Conservation (phyloP, 2,113 vertebrate genomes). For the Leucoraja erinaceus region DNA sequence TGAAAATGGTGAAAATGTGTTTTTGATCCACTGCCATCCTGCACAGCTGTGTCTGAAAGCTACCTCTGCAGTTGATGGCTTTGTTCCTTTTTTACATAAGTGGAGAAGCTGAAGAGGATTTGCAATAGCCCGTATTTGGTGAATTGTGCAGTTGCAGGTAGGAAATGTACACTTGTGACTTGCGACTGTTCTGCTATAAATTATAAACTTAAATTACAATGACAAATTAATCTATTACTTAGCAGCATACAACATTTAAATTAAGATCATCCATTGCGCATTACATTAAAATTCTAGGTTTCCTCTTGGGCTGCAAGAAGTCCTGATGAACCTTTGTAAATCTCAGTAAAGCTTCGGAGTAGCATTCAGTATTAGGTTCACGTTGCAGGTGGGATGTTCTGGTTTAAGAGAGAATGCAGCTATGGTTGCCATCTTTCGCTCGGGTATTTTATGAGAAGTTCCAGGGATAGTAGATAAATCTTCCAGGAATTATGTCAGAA, state of each 20-base stretch:
- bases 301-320: background rate
- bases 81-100: background rate
- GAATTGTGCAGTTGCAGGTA: too few relatives aligned
- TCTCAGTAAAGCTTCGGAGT: background rate
- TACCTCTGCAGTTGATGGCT: background rate
- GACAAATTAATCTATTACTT: background rate
- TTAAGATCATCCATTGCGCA: background rate
- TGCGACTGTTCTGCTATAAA: background rate
- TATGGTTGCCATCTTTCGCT: background rate
- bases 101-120: background rate
- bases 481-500: background rate
- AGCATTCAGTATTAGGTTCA: background rate
- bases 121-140: background rate
- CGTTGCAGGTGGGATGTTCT: background rate
- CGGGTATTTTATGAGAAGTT: background rate
- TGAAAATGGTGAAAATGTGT: background rate
- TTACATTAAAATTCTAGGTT: background rate
- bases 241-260: background rate
- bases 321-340: background rate
- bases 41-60: background rate
- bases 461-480: background rate
- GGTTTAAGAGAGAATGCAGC: background rate
- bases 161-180: background rate
- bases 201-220: background rate
- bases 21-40: background rate